Conservation (phyloP, 2,797 vertebrate genomes). For the Sebastiscus albofasciatus region DNA sequence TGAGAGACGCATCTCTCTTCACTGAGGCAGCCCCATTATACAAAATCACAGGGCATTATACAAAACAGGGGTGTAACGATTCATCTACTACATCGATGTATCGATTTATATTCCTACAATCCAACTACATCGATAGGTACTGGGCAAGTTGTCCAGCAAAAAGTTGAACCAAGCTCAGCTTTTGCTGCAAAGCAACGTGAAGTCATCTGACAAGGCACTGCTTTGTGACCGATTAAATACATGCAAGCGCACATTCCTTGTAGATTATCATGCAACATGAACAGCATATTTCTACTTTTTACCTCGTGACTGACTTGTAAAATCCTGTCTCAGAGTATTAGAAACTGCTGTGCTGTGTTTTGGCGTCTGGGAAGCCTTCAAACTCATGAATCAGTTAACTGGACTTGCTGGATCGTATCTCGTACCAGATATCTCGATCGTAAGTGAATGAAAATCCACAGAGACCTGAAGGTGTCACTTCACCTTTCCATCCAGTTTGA, state of each 20-base stretch:
- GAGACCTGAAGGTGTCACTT: neutral
- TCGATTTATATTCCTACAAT: too few species aligned
- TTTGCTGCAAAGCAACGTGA: neutral
- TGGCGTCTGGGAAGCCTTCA: neutral
- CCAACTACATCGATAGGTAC: too few species aligned
- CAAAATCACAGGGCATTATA: neutral
- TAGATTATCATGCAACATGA: neutral
- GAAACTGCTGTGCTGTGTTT: neutral
- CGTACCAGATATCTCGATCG: too few species aligned
- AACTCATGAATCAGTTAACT: neutral
- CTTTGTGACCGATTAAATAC: constrained; percentile 3
- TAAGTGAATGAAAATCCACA: too few species aligned
- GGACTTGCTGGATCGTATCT: neutral
- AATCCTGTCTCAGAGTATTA: neutral
- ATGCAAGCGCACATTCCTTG: constrained; percentile 10
- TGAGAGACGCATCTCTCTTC: neutral
- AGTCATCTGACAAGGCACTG: neutral
- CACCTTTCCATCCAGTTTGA: neutral
- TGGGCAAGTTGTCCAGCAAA: neutral
- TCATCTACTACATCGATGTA: too few species aligned
- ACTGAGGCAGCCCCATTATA: neutral
- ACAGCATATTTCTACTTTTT: neutral
- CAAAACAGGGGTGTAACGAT: too few species aligned
- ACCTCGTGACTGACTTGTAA: neutral
- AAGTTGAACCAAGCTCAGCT: neutral